These are phyloP conservation scores for Acanthacorydalis orientalis DNA, from an alignment of 2,888 invertebrate genomes.

Conservation along the genomic window DNA sequence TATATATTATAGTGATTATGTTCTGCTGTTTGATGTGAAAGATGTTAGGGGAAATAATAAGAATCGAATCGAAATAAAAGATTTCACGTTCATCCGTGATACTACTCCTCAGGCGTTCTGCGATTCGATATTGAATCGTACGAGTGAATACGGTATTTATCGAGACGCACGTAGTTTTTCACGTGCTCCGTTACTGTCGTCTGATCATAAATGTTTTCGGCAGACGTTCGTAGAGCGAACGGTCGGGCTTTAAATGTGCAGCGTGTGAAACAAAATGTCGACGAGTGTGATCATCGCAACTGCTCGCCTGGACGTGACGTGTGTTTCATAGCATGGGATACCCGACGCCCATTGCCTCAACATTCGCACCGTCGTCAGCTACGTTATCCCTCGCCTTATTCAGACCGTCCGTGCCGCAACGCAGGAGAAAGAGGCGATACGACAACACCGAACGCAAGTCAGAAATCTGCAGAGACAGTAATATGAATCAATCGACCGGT, in stretches of 20 bases:
- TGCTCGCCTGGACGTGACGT: neutral
- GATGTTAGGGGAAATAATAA: too few relatives aligned
- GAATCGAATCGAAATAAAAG: too few relatives aligned
- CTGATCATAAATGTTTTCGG: neutral
- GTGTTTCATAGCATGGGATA: slow-evolving; percentile 2
- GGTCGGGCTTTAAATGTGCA: neutral
- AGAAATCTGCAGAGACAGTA: too few relatives aligned
- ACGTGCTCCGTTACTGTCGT: neutral
- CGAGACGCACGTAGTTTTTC: too few relatives aligned
- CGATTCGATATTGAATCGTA: too few relatives aligned
- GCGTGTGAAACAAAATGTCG: neutral
- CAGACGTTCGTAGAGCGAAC: neutral
- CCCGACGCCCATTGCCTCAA: neutral
- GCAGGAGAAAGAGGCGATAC: slow-evolving; percentile 1
- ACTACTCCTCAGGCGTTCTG: too few relatives aligned
- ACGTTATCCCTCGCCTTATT: too few relatives aligned
- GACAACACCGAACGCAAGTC: neutral
- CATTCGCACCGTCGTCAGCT: too few relatives aligned
- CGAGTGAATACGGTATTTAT: too few relatives aligned
- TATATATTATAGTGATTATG: too few relatives aligned
- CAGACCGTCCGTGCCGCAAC: neutral
- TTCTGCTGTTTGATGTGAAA: too few relatives aligned
- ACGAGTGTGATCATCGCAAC: neutral
- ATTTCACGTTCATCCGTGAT: too few relatives aligned
- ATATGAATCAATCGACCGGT: neutral